Conservation (phyloP, 2,113 vertebrate species). For the Petromus typicus region DNA sequence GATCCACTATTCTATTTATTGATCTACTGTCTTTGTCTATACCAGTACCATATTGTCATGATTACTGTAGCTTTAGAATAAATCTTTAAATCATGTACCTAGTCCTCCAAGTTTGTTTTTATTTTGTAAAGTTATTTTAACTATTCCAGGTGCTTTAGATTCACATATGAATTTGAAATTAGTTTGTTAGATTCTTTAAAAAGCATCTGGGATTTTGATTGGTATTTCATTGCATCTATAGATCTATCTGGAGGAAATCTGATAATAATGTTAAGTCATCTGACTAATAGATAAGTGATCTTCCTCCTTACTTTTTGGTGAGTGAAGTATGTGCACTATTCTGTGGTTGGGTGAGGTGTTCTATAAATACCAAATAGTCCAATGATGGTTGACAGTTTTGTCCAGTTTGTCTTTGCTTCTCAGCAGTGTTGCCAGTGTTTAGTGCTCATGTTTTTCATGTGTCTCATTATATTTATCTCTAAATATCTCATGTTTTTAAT, state of each 20-base stretch:
- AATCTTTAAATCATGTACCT: not conserved
- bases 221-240: not conserved
- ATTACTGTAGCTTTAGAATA: not conserved
- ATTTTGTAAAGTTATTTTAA: conserved; percentile 12
- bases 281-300: not conserved
- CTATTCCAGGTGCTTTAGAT: not conserved
- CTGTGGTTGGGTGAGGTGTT: not conserved
- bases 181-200: not conserved
- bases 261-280: not conserved
- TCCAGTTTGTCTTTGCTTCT: not conserved
- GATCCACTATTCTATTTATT: not conserved
- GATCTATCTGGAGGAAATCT: not conserved
- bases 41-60: not conserved
- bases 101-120: not conserved
- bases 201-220: not conserved
- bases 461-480: not conserved
- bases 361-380: not conserved
- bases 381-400: not conserved
- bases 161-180: not conserved
- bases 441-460: not conserved
- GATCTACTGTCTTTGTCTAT: not conserved
- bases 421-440: not conserved
- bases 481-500: conserved; percentile 23
- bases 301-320: not conserved
- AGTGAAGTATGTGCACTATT: not conserved